Percentiles rank a stretch among this genome's conserved stretches.
phyloP scores from a whole-genome alignment of 2,797 vertebrate species.

The Nannoperca australis region DNA sequence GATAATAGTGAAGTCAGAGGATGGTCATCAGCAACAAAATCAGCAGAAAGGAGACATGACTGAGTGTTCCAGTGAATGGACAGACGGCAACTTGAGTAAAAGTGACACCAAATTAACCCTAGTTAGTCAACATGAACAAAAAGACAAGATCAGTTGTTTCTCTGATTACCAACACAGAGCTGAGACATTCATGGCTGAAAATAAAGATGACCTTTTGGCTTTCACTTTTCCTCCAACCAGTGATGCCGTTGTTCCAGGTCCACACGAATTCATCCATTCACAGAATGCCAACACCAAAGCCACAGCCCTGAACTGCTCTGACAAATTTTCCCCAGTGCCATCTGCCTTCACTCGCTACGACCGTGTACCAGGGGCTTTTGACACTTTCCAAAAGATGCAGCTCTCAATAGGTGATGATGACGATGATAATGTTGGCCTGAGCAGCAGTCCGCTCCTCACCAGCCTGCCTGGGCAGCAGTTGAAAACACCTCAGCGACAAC shows the following conservation, averaged over 20 bases:
- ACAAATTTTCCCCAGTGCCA: conserved; percentile 55
- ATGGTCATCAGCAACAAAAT: conserved; percentile 21
- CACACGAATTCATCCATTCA: conserved; percentile 45
- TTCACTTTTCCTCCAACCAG: conserved; percentile 10
- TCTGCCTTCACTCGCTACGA: conserved; percentile 51
- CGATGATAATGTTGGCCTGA: conserved; percentile 40
- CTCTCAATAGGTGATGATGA: conserved; percentile 65
- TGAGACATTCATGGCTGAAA: conserved; percentile 29
- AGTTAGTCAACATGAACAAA: conserved; percentile 15
- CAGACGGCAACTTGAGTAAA: conserved; percentile 7
- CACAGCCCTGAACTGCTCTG: conserved; percentile 32
- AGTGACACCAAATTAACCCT: conserved; percentile 3
- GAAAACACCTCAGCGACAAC: conserved; percentile 50
- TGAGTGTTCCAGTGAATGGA: conserved; percentile 16
- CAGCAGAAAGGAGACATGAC: conserved; percentile 18
- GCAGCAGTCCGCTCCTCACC: conserved; percentile 62
- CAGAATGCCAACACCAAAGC: conserved; percentile 29
- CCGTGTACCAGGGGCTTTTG: conserved; percentile 67
- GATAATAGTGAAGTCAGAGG: conserved; percentile 2
- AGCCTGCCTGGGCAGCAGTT: conserved; percentile 57
- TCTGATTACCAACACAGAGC: conserved; percentile 18
- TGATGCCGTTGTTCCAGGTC: conserved; percentile 72
- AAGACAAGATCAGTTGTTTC: conserved; percentile 18
- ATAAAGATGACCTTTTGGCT: conserved; percentile 31
- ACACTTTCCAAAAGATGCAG: conserved; percentile 85